Conservation (phyloP, 2,797 vertebrate genomes). For the Pseudochirops cupreus region DNA sequence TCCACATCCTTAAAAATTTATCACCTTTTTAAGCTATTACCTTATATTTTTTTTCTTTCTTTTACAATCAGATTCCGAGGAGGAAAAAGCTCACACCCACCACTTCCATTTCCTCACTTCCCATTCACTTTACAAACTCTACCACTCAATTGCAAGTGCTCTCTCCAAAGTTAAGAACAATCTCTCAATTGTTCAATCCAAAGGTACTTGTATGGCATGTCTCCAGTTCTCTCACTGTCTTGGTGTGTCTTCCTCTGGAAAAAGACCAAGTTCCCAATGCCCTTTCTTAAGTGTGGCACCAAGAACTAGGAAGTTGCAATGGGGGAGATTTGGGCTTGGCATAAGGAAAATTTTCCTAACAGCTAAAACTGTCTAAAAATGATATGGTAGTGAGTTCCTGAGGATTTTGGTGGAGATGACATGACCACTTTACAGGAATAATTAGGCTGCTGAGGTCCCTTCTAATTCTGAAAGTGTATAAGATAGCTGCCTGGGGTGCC, state of each 20-base stretch:
- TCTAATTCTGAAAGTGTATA: neutral
- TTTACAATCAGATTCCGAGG: neutral
- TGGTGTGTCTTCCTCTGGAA: neutral
- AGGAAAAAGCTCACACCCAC: neutral
- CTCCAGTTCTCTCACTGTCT: neutral
- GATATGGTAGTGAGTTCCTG: neutral
- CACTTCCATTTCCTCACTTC: neutral
- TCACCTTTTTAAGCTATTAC: neutral
- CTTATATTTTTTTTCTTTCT: neutral
- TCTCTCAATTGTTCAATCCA: neutral
- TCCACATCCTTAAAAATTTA: neutral
- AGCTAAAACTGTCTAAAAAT: neutral
- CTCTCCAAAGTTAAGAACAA: neutral
- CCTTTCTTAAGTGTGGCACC: neutral
- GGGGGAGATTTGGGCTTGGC: neutral
- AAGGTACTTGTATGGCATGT: neutral
- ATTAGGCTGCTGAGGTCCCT: neutral
- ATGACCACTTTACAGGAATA: neutral
- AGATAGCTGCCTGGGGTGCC: neutral
- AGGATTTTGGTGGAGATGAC: neutral
- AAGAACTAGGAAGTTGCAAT: neutral
- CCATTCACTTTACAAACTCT: neutral
- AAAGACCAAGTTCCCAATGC: neutral
- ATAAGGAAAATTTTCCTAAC: neutral
- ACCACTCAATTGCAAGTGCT: neutral